These are phyloP conservation scores for Phyllopteryx taeniolatus DNA, from an alignment of 2,113 vertebrate genomes.

Conservation along the genomic window DNA sequence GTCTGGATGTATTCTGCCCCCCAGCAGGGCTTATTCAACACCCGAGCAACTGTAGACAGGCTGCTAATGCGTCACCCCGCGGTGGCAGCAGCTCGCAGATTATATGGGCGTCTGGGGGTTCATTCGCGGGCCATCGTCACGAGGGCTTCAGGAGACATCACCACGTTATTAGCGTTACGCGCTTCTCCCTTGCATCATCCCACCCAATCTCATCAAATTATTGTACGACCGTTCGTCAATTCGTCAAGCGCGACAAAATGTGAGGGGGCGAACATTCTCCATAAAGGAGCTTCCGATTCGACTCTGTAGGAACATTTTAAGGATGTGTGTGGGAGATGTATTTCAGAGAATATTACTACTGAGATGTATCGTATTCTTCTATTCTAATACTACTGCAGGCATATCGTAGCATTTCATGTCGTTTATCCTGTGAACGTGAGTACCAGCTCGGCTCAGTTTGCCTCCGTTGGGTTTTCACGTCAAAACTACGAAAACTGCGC, in stretches of 20 bases:
- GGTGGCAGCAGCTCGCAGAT: constrained; percentile 46
- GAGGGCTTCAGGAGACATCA: constrained; percentile 52
- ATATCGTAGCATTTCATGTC: background rate
- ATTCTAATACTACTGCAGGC: background rate
- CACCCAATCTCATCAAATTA: constrained; percentile 67
- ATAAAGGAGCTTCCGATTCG: constrained; percentile 33
- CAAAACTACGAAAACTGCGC: background rate
- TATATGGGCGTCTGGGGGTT: constrained; percentile 42
- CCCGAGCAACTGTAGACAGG: constrained; percentile 39
- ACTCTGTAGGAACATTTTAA: constrained; percentile 19
- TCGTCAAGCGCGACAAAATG: constrained; percentile 55
- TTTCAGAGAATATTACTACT: background rate
- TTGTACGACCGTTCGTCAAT: constrained; percentile 60
- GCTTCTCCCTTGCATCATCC: constrained; percentile 62
- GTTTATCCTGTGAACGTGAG: background rate
- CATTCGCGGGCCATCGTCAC: constrained; percentile 47
- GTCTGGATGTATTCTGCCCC: constrained; percentile 8
- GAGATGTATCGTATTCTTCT: background rate
- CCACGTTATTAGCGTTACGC: constrained; percentile 54
- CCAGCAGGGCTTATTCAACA: constrained; percentile 65
- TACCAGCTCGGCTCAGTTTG: background rate
- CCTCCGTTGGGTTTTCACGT: background rate
- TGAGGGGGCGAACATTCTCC: constrained; percentile 48
- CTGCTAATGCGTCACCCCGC: constrained; percentile 44
- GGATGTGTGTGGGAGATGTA: constrained; percentile 28